Base-by-base conservation (phyloP, 30 jellyfish, hydroid and myxozoan genomes). In the Turritopsis rubra region DNA sequence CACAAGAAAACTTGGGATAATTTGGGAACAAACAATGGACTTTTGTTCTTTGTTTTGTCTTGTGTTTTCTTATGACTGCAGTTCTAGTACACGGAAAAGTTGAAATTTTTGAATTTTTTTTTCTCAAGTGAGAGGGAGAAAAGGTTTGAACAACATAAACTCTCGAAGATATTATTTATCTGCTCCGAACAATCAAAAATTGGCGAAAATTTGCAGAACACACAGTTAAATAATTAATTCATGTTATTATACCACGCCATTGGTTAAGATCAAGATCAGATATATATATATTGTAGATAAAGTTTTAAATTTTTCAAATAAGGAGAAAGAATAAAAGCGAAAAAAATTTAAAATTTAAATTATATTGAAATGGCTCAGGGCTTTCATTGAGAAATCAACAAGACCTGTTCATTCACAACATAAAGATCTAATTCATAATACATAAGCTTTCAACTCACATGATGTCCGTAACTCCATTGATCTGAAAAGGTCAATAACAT, bases 311-410 rank as follows among this genome's bases (percentile, higher is more conserved):
- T 7, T 19, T 68, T 68, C 30, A 68, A 68, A 68, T 68, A 68
- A n/a, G 77, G 77, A 68, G 31, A 68, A 68, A 23, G 77, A 68
- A 68, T 68, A 27, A 68, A 68, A 68, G 77, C 77, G 28, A n/a
- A 68, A 68, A 68, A 68, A 68, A 7, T 68, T 27, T n/a, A 68
- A n/a, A 68, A 68, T 68, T 68, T 41, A 41, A 41, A 41, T 41
- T 41, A 3, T 41, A 41, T 41, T 41, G 60, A 41, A 41, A 41
- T 41, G 60, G 5, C 9, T 41, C 60, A 5, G n/a, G 60, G 60
- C 60, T 41, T 41, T 41, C 60, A 41, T 41, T 41, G 9, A 41
- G 60, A 41, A 41, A 41, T 41, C 9, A 13, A 3, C 60, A 41
- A 3, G 60, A 41, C 60, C 60, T 41, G 60, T 41, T 41, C 60